Evolutionary conservation across 2,888 invertebrate genomes (phyloP).

Genomic region (Noctua pronuba): DNA sequence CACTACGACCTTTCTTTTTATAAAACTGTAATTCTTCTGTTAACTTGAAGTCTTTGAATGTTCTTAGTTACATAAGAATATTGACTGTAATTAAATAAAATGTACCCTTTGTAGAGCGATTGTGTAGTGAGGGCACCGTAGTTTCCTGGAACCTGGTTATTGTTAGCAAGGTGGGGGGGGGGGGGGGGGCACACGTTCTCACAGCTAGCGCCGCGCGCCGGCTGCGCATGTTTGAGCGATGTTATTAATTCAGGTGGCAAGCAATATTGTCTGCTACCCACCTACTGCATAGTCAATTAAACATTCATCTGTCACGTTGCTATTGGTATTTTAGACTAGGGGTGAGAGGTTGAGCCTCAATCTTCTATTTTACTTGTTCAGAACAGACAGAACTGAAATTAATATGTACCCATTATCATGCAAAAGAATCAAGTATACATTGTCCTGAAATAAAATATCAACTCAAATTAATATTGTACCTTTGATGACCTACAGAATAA

Average conservation of each 20-base stretch:
- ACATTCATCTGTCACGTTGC: not conserved
- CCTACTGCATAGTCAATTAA: conserved; percentile 37
- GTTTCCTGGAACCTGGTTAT: conserved; percentile 33
- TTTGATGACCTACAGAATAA: not conserved
- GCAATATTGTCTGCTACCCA: conserved; percentile 35
- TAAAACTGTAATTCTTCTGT: not conserved
- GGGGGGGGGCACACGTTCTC: conserved; percentile 14
- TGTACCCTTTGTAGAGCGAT: conserved; percentile 9
- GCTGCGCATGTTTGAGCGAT: conserved; percentile 29
- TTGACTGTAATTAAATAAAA: conserved; percentile 16
- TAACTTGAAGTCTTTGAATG: not conserved
- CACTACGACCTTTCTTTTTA: not conserved
- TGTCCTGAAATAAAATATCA: not conserved
- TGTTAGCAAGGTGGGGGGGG: conserved; percentile 14
- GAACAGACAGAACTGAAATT: not conserved
- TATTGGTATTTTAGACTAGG: not conserved
- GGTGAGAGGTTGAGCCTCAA: not conserved
- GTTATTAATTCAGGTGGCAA: conserved; percentile 56
- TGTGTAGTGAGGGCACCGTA: not conserved
- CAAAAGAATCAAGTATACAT: not conserved
- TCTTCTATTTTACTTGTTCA: not conserved
- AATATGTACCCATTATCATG: not conserved
- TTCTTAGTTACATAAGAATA: not conserved
- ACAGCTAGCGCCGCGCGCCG: conserved; percentile 29
- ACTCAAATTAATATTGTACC: not conserved